Conservation (phyloP, 1,140 invertebrate species). For the Branchinecta lindahli region DNA sequence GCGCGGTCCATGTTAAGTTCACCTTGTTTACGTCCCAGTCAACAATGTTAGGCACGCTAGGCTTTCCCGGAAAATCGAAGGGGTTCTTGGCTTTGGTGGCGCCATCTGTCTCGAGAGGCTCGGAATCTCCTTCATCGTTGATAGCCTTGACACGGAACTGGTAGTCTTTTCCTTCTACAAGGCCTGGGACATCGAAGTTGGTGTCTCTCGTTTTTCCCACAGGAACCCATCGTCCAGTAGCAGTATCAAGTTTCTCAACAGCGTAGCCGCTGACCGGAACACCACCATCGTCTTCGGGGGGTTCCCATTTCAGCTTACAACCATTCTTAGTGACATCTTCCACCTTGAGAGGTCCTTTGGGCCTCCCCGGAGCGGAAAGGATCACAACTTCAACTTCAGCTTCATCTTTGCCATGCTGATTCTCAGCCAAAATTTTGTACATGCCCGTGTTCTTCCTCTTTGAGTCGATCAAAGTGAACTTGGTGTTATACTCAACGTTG, state of each 20-base stretch:
- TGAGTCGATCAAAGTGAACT: conserved; percentile 69
- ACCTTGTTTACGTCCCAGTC: conserved; percentile 90
- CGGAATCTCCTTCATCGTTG: conserved; percentile 94
- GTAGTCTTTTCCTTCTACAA: conserved; percentile 86
- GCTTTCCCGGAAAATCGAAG: conserved; percentile 73
- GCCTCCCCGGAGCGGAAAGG: conserved; percentile 62
- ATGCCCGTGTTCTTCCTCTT: conserved; percentile 66
- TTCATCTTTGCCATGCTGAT: conserved; percentile 82
- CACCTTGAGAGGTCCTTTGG: conserved; percentile 80
- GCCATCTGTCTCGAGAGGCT: conserved; percentile 75
- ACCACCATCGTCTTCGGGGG: conserved; percentile 95
- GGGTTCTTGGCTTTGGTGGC: conserved; percentile 82
- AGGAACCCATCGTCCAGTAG: conserved; percentile 82
- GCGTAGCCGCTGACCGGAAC: conserved; percentile 88
- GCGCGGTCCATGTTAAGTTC: conserved; percentile 82
- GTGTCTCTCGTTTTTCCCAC: conserved; percentile 66
- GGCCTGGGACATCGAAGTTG: conserved; percentile 76
- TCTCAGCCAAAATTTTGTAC: conserved; percentile 79
- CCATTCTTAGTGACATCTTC: conserved; percentile 78
- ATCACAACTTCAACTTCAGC: conserved; percentile 85
- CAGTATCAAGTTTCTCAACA: conserved; percentile 88
- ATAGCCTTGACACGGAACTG: conserved; percentile 94
- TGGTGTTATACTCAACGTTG: conserved; percentile 85
- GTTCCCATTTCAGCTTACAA: conserved; percentile 88
- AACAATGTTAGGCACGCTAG: conserved; percentile 66